These are phyloP conservation scores for Bos javanicus DNA, from an alignment of 2,113 vertebrate species.

Conservation along the genomic window DNA sequence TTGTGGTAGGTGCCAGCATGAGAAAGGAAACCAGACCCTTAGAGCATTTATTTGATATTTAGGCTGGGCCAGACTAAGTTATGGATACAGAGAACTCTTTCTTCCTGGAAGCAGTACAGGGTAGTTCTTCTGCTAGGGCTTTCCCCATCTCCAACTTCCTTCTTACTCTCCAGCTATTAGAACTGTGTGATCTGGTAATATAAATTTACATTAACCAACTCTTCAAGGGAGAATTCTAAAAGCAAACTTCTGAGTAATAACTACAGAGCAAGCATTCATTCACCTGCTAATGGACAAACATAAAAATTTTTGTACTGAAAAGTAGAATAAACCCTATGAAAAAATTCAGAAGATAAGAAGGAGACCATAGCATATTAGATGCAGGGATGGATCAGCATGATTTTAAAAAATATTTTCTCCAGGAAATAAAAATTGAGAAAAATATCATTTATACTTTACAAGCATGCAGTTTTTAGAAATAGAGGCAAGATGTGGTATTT, in stretches of 20 bases:
- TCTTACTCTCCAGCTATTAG: not conserved
- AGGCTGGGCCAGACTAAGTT: not conserved
- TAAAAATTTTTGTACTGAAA: not conserved
- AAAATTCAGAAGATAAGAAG: not conserved
- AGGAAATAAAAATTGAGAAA: conserved; percentile 8
- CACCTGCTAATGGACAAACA: not conserved
- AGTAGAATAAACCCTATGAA: not conserved
- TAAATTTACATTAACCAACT: conserved; percentile 9
- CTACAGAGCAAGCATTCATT: not conserved
- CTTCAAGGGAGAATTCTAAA: not conserved
- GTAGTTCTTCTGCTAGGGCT: not conserved
- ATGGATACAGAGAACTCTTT: not conserved
- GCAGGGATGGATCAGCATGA: not conserved
- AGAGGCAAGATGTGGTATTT: not conserved
- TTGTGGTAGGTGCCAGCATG: not conserved
- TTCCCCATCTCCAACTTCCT: not conserved
- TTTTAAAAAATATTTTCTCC: not conserved
- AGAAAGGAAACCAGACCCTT: not conserved
- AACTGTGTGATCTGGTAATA: conserved; percentile 3
- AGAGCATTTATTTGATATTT: not conserved
- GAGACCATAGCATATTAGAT: not conserved
- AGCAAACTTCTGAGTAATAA: conserved; percentile 3
- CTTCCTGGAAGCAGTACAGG: not conserved
- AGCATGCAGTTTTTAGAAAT: not conserved
- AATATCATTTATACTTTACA: not conserved